phyloP scores from a whole-genome alignment of 2,797 vertebrate species.

The Naso thynnoides region DNA sequence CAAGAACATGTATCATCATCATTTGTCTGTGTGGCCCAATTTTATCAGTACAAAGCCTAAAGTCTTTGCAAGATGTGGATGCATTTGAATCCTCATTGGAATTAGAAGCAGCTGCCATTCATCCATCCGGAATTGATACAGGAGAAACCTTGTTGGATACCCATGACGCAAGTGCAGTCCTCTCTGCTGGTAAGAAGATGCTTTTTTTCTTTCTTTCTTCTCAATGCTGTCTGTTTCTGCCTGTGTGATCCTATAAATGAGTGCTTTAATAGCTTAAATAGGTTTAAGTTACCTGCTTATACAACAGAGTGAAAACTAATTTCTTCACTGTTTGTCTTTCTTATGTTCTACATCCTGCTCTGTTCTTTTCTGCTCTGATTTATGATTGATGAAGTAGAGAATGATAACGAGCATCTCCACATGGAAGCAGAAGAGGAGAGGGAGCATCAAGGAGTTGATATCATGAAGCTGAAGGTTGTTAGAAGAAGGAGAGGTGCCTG shows the following conservation, averaged over 20 bases:
- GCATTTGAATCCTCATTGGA: constrained; percentile 24
- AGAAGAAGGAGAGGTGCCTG: constrained; percentile 62
- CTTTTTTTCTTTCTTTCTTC: not conserved
- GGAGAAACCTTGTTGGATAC: not conserved
- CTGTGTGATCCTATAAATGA: not conserved
- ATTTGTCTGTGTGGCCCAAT: constrained; percentile 63
- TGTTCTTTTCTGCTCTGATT: not conserved
- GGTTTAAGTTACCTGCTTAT: not conserved
- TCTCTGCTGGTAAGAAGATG: constrained; percentile 62
- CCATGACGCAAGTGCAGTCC: not conserved
- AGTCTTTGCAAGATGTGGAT: constrained; percentile 35
- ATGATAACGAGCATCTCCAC: constrained; percentile 6
- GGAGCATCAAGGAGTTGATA: constrained; percentile 20
- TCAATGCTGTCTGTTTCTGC: not conserved
- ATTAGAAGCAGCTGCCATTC: constrained; percentile 10
- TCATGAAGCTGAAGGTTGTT: constrained; percentile 4
- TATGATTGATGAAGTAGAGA: constrained; percentile 31
- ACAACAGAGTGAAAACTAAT: not conserved
- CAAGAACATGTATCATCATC: constrained; percentile 60
- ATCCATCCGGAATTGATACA: constrained; percentile 4
- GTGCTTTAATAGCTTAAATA: not conserved
- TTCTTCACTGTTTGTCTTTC: not conserved
- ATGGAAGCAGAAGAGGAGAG: constrained; percentile 27
- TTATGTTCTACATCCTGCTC: not conserved
- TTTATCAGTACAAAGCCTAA: constrained; percentile 38